These are phyloP conservation scores for Cairina moschata DNA, from an alignment of 2,113 vertebrate genomes.

Conservation along the genomic window DNA sequence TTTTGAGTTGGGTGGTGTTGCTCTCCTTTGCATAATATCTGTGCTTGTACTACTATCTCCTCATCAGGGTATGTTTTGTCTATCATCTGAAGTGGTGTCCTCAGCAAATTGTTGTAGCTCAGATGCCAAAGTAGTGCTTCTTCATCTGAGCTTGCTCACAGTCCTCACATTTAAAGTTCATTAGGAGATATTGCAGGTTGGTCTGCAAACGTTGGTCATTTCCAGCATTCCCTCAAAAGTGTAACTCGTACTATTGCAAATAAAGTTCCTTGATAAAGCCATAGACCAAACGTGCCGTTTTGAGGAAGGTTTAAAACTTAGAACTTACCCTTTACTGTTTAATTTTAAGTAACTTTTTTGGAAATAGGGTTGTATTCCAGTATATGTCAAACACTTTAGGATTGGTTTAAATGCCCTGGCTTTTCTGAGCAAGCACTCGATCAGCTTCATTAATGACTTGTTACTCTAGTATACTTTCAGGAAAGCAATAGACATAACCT, in stretches of 20 bases:
- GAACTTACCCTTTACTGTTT: not conserved
- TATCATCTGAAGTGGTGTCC: not conserved
- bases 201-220: not conserved
- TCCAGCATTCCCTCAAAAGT: not conserved
- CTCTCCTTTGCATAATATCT: not conserved
- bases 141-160: not conserved
- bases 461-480: not conserved
- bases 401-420: not conserved
- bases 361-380: not conserved
- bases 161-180: not conserved
- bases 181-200: not conserved
- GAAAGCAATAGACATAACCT: not conserved
- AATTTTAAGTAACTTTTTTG: not conserved
- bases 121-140: not conserved
- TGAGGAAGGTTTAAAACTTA: not conserved
- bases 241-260: not conserved
- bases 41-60: not conserved
- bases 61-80: not conserved
- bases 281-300: not conserved
- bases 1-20: not conserved
- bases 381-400: rapidly evolving
- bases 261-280: not conserved
- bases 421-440: not conserved
- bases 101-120: not conserved
- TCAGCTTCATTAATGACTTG: not conserved